Percentiles rank a stretch among this genome's conserved stretches.
phyloP scores from a whole-genome alignment of 2,113 vertebrate genomes.

The Oryctolagus cuniculus region mOryCun1.1 NC_091438.1:94502001-94502500 shows the following conservation, averaged over 20 bases:
- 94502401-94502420: not conserved
- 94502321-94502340: not conserved
- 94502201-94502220: not conserved
- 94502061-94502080: not conserved
- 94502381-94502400: not conserved
- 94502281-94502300: conserved; percentile 14
- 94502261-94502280: not conserved
- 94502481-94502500: not conserved
- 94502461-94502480: not conserved
- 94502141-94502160: not conserved
- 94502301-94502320: conserved; percentile 25
- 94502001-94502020: too few relatives aligned
- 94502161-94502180: not conserved
- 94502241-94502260: conserved; percentile 39
- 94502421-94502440: not conserved
- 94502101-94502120: not conserved
- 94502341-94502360: not conserved
- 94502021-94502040: not conserved
- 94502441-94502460: conserved; percentile 30
- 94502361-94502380: not conserved
- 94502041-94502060: not conserved
- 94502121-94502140: not conserved
- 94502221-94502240: not conserved
- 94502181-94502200: not conserved
- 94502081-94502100: not conserved